Conservation (phyloP, 2,113 vertebrate genomes). For the Lasiurus borealis region DNA sequence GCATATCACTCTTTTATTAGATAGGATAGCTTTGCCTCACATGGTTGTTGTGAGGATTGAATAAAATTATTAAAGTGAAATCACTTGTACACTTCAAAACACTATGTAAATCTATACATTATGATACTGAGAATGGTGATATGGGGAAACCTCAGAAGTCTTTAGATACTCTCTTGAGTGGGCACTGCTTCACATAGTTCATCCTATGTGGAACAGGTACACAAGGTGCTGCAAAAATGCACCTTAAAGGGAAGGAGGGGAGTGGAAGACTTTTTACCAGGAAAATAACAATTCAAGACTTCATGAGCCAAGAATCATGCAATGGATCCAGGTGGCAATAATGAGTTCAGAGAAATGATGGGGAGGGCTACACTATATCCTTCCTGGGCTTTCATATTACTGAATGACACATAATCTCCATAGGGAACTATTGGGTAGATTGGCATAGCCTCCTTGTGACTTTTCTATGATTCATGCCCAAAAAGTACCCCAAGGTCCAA, state of each 20-base stretch:
- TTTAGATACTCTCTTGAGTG: background rate
- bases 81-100: background rate
- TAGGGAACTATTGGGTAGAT: background rate
- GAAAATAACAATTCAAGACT: background rate
- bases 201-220: fast-evolving
- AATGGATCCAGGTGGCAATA: background rate
- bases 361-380: background rate
- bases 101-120: background rate
- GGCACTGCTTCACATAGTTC: background rate
- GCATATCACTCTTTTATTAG: too few species aligned
- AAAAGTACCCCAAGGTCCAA: background rate
- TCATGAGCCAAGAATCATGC: background rate
- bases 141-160: background rate
- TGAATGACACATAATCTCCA: background rate
- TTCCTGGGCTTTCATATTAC: background rate
- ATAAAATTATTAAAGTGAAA: constrained; percentile 47
- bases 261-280: background rate
- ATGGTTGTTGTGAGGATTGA: background rate
- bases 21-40: background rate
- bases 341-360: background rate
- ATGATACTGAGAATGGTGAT: background rate
- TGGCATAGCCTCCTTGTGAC: background rate
- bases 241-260: background rate
- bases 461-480: background rate
- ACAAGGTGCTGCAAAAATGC: too few species aligned